These are phyloP conservation scores for Amphipoea oculea DNA, from an alignment of 2,888 invertebrate species.

Conservation along the genomic window DNA sequence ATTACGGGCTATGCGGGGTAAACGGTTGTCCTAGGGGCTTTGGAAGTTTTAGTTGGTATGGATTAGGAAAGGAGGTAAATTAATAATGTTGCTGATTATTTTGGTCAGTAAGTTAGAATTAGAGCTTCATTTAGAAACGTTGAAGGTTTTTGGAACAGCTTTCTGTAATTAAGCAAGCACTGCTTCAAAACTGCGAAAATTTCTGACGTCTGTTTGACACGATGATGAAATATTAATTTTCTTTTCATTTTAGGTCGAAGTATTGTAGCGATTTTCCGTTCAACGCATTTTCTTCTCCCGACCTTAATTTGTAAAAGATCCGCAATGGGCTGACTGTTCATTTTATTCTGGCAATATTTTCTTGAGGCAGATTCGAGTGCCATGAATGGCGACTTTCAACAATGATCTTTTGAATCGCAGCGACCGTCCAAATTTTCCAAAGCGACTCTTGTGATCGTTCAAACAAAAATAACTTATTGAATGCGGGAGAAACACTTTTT, in stretches of 20 bases:
- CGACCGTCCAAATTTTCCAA: conserved; percentile 46
- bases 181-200: background rate
- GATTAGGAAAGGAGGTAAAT: conserved; percentile 36
- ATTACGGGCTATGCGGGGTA: conserved; percentile 1
- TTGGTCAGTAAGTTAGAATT: background rate
- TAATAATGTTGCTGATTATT: conserved; percentile 21
- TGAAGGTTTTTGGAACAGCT: background rate
- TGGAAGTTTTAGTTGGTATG: conserved; percentile 3
- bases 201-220: background rate
- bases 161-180: background rate
- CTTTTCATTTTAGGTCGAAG: background rate
- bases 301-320: background rate
- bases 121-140: background rate
- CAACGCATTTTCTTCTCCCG: background rate
- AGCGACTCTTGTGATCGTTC: conserved; percentile 59
- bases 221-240: no score
- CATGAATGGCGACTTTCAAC: conserved; percentile 25
- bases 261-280: background rate
- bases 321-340: background rate
- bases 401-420: conserved; percentile 51
- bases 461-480: conserved; percentile 70
- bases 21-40: conserved; percentile 19
- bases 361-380: conserved; percentile 8
- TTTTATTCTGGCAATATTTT: conserved; percentile 9
- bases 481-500: conserved; percentile 65